Conservation (phyloP, 2,888 invertebrate genomes). For the Machimus atricapillus region DNA sequence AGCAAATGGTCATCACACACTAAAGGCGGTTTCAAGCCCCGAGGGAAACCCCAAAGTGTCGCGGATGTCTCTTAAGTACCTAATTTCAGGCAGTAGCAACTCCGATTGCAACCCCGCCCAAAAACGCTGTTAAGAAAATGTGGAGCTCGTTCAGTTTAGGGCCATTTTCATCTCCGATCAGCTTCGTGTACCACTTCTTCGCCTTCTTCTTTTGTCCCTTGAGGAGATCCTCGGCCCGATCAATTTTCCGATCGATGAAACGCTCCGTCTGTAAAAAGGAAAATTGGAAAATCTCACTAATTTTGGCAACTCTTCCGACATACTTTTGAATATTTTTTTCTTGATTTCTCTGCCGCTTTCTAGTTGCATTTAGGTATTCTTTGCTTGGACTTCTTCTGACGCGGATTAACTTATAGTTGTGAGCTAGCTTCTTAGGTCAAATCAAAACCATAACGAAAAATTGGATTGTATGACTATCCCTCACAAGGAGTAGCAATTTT, state of each 20-base stretch:
- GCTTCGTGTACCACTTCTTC: conserved; percentile 77
- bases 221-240: conserved; percentile 78
- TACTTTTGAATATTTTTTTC: neutral
- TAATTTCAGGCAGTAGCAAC: conserved; percentile 55
- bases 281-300: conserved; percentile 20
- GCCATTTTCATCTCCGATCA: conserved; percentile 70
- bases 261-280: conserved; percentile 73
- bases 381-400: neutral
- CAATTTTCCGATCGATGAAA: conserved; percentile 81
- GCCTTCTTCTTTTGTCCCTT: conserved; percentile 75
- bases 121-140: conserved; percentile 81
- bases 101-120: conserved; percentile 80
- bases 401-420: neutral
- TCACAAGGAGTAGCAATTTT: neutral
- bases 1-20: neutral
- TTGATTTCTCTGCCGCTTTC: neutral
- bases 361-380: neutral
- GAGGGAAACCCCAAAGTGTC: neutral
- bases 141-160: conserved; percentile 78
- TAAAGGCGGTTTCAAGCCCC: neutral
- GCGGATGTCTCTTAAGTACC: neutral
- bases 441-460: neutral
- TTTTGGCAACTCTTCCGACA: neutral
- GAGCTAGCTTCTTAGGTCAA: neutral
- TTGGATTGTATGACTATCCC: neutral